phyloP scores from a whole-genome alignment of 2,888 invertebrate genomes.

The Fabriciana adippe region DNA sequence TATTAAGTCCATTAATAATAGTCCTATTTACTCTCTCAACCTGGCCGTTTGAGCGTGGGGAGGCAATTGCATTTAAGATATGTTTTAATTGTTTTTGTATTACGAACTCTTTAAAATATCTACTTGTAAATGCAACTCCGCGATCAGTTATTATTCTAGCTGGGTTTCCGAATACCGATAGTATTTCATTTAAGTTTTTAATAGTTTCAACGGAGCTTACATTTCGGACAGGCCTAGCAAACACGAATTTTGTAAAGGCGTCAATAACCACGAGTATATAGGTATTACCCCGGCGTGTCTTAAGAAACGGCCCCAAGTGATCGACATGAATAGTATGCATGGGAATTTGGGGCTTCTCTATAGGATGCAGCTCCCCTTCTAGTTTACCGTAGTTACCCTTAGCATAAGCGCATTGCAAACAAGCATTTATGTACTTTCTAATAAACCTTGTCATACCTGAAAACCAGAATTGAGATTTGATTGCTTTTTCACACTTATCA shows the following conservation, averaged over 20 bases:
- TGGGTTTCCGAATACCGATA: slow-evolving; percentile 34
- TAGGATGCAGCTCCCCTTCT: no score
- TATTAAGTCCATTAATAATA: slow-evolving; percentile 34
- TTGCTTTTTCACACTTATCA: no score
- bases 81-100: slow-evolving; percentile 40
- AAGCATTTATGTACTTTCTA: no score
- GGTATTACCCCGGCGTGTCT: no score
- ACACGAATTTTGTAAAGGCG: slow-evolving; percentile 32
- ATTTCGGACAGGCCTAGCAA: slow-evolving; percentile 20
- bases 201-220: slow-evolving; percentile 4
- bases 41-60: slow-evolving; percentile 36
- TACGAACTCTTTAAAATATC: slow-evolving; percentile 41
- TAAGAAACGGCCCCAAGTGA: no score
- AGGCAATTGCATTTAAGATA: slow-evolving; percentile 32
- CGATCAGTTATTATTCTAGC: slow-evolving; percentile 35
- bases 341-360: no score
- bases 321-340: no score
- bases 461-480: no score
- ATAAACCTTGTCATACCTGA: no score
- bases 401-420: no score
- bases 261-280: no score
- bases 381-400: no score
- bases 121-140: slow-evolving; percentile 40
- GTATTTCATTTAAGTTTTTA: slow-evolving; percentile 24
- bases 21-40: slow-evolving; percentile 37